These are phyloP conservation scores for Drosophila baimaii DNA, from an alignment of 1,140 invertebrate species.

Conservation along the genomic window DNA sequence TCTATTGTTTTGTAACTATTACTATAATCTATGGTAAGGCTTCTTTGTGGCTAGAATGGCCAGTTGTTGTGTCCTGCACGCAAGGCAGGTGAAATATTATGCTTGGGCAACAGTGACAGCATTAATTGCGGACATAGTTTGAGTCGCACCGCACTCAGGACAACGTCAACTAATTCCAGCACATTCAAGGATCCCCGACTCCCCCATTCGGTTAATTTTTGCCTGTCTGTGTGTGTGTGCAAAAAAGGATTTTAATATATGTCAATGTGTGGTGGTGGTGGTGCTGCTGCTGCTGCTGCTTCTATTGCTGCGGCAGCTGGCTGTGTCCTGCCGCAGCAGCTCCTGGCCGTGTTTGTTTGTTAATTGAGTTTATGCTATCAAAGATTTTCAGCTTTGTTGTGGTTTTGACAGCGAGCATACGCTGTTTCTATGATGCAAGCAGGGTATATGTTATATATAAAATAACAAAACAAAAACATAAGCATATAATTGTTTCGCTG, in stretches of 20 bases:
- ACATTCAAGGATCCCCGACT: conserved; percentile 20
- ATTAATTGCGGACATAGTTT: conserved; percentile 41
- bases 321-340: conserved; percentile 1
- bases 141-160: conserved; percentile 5
- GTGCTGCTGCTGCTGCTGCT: background rate
- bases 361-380: conserved; percentile 51
- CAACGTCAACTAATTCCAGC: conserved; percentile 20
- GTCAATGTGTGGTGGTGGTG: conserved; percentile 40
- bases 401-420: conserved; percentile 40
- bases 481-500: conserved; percentile 22
- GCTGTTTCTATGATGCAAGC: background rate
- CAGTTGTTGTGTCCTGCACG: conserved; percentile 16
- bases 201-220: conserved; percentile 33
- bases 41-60: background rate
- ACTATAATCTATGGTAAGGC: too few species aligned
- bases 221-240: conserved; percentile 13
- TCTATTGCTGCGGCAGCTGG: background rate
- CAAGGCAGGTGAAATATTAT: conserved; percentile 23
- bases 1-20: background rate
- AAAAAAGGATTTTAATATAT: conserved; percentile 47
- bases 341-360: conserved; percentile 30
- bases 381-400: conserved; percentile 48
- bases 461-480: background rate
- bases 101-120: conserved; percentile 32
- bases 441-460: background rate